Evolutionary conservation across 2,113 vertebrate species (phyloP).

Genomic region (Datnioides undecimradiatus): DNA sequence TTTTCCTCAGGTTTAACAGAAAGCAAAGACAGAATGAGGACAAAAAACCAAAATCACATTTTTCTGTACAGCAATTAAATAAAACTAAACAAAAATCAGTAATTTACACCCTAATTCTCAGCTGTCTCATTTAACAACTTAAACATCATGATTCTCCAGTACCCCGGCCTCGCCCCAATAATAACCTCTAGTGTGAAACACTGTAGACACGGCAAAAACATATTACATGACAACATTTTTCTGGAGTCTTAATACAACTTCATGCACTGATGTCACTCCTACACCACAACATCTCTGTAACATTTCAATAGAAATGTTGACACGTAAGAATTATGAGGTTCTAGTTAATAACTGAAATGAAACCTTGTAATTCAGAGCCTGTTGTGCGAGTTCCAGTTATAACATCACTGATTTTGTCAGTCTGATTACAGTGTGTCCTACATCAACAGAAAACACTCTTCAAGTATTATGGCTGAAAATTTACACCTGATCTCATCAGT

Average conservation of each 20-base stretch:
- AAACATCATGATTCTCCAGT: constrained; percentile 73
- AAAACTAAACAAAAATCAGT: constrained; percentile 70
- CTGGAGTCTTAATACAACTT: constrained; percentile 42
- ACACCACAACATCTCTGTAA: neutral
- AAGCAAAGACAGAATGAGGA: constrained; percentile 12
- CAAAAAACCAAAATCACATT: constrained; percentile 55
- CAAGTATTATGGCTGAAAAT: constrained; percentile 89
- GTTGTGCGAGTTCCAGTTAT: constrained; percentile 18
- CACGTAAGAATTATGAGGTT: constrained; percentile 33
- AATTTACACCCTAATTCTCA: constrained; percentile 64
- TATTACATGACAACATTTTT: constrained; percentile 49
- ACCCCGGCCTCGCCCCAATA: constrained; percentile 81
- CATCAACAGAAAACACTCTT: constrained; percentile 83
- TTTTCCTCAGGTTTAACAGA: constrained; percentile 38
- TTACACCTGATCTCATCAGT: constrained; percentile 86
- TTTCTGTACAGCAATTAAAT: constrained; percentile 75
- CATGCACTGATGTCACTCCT: constrained; percentile 26
- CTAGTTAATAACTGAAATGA: constrained; percentile 16
- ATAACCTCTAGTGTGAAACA: constrained; percentile 86
- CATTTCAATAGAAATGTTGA: constrained; percentile 38
- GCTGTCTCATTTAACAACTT: constrained; percentile 61
- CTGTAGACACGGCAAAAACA: constrained; percentile 64
- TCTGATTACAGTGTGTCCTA: constrained; percentile 77
- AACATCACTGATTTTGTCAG: constrained; percentile 31
- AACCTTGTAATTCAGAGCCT: constrained; percentile 35